phyloP scores from a whole-genome alignment of 2,888 invertebrate genomes.

The Nomada hirtipes region DNA sequence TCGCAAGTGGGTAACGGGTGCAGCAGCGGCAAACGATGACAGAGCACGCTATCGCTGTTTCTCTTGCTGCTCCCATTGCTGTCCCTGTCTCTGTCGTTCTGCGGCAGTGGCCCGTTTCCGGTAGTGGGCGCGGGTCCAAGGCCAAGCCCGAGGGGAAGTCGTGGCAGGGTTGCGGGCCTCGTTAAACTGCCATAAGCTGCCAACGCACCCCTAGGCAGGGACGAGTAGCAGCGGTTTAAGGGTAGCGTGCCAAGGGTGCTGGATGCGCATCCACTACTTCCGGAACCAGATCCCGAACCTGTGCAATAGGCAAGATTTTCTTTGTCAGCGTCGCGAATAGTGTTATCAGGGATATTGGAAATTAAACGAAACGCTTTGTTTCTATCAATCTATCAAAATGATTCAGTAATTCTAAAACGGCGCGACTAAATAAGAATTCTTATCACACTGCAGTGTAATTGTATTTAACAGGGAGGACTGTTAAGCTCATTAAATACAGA shows the following conservation, averaged over 20 bases:
- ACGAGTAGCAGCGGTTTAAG: constrained; percentile 84
- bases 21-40: constrained; percentile 84
- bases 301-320: constrained; percentile 1
- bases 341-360: too few relatives aligned
- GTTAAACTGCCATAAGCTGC: constrained; percentile 84
- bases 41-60: constrained; percentile 86
- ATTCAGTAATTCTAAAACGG: background rate
- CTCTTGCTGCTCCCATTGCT: constrained; percentile 84
- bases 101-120: constrained; percentile 74
- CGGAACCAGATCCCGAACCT: constrained; percentile 82
- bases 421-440: too few relatives aligned
- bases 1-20: constrained; percentile 86
- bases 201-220: constrained; percentile 85
- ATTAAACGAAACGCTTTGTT: too few relatives aligned
- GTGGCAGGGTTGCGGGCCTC: constrained; percentile 84
- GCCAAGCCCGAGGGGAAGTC: constrained; percentile 84
- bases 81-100: constrained; percentile 76
- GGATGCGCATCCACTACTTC: constrained; percentile 83
- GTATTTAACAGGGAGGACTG: too few relatives aligned
- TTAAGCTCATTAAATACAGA: too few relatives aligned
- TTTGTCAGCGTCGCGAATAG: background rate
- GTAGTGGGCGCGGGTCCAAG: constrained; percentile 78
- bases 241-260: constrained; percentile 80
- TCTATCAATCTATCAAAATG: background rate
- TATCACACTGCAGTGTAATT: too few relatives aligned